Conservation (phyloP, 2,797 vertebrate species). For the Chaetophractus vellerosus region DNA sequence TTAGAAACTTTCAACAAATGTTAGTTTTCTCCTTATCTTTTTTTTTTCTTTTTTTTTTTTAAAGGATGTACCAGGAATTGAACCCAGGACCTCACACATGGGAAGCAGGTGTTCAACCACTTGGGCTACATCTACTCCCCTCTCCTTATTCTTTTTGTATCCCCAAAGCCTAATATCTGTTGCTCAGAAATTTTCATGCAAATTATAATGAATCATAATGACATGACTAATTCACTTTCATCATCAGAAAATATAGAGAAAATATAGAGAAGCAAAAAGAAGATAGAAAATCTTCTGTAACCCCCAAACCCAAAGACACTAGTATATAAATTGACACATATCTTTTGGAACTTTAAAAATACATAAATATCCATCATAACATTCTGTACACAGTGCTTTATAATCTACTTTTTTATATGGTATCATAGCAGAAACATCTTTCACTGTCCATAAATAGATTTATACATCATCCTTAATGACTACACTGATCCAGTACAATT, state of each 20-base stretch:
- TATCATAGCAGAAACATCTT: neutral
- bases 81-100: too few species aligned
- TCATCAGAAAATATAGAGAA: constrained; percentile 14
- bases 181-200: neutral
- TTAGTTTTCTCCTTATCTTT: neutral
- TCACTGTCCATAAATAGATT: neutral
- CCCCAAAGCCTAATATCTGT: constrained; percentile 10
- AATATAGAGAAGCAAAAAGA: neutral
- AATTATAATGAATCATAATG: constrained; percentile 6
- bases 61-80: too few species aligned
- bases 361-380: neutral
- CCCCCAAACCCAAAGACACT: neutral
- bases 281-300: constrained; percentile 17
- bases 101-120: too few species aligned
- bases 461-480: neutral
- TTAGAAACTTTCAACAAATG: constrained; percentile 9
- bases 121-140: neutral
- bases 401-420: constrained; percentile 2
- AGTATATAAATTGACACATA: neutral
- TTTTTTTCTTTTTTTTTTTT: too few species aligned
- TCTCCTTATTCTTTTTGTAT: neutral
- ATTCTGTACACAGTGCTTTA: neutral
- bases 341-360: constrained; percentile 10
- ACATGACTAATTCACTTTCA: constrained; percentile 48
- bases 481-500: neutral